Evolutionary conservation across 2,888 invertebrate species (phyloP).

Genomic region (Callimorpha dominula): DNA sequence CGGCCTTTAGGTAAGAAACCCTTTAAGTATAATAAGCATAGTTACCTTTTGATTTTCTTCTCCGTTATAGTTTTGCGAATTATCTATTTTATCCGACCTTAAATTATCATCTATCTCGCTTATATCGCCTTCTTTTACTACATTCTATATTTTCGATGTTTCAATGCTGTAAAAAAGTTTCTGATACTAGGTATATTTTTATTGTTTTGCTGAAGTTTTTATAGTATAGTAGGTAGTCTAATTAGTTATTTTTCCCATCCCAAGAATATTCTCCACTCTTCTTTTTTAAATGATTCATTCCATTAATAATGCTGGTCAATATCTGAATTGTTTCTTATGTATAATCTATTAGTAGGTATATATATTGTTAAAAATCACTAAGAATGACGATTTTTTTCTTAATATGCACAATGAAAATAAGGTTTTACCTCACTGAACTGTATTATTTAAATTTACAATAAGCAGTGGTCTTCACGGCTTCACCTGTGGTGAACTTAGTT

Average conservation of each 20-base stretch:
- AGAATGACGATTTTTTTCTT: too few species aligned
- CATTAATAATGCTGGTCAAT: too few species aligned
- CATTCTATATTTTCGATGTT: too few species aligned
- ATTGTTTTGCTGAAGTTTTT: too few species aligned
- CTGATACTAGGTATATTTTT: too few species aligned
- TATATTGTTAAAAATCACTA: background rate
- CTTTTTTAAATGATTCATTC: background rate
- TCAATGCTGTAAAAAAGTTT: too few species aligned
- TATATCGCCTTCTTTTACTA: background rate
- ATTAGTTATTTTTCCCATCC: background rate
- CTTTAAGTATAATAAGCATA: background rate
- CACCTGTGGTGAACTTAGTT: background rate
- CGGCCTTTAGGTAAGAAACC: constrained; percentile 93
- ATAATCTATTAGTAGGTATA: background rate
- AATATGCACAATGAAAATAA: too few species aligned
- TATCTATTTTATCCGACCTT: background rate
- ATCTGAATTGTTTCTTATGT: too few species aligned
- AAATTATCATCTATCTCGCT: background rate
- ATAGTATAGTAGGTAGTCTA: too few species aligned
- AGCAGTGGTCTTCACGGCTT: background rate
- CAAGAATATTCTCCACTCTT: background rate
- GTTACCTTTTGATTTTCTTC: background rate
- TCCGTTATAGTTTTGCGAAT: background rate
- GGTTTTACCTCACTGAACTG: too few species aligned
- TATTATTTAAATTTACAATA: background rate